Evolutionary conservation across 2,113 vertebrate genomes (phyloP).

Genomic region (Podarcis muralis): DNA sequence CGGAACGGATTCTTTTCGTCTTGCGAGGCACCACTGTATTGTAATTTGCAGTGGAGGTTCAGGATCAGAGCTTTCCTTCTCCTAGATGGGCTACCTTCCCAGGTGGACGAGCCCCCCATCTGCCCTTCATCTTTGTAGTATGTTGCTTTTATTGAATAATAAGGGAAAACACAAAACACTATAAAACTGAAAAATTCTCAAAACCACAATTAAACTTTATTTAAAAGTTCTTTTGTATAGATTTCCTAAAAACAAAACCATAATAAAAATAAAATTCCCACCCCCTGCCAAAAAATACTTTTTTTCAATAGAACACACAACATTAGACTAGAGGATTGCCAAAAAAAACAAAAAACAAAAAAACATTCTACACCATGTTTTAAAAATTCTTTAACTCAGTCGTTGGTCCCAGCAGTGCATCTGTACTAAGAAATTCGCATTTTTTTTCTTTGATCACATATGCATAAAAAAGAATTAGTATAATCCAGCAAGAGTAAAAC

Average conservation of each 20-base stretch:
- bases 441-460: constrained; percentile 20
- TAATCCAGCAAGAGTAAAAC: constrained; percentile 45
- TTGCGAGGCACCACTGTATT: too few species aligned
- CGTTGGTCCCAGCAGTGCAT: constrained; percentile 73
- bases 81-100: too few species aligned
- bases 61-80: too few species aligned
- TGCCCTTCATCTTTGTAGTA: background rate
- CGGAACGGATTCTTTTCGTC: too few species aligned
- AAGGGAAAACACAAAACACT: background rate
- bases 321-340: constrained; percentile 68
- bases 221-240: constrained; percentile 82
- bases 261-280: constrained; percentile 75
- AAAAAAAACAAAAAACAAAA: background rate
- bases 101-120: too few species aligned
- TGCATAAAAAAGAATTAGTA: constrained; percentile 34
- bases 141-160: background rate
- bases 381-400: constrained; percentile 61
- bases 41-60: too few species aligned
- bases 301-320: constrained; percentile 62
- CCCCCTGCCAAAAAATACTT: constrained; percentile 28
- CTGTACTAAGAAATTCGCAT: constrained; percentile 51
- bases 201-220: constrained; percentile 80
- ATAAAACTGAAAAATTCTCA: constrained; percentile 23
- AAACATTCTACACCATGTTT: constrained; percentile 63
- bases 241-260: constrained; percentile 73